Percentiles rank a stretch among this genome's conserved stretches.
Conservation (phyloP, 2,888 invertebrate species). For the Beris chalybata region DNA sequence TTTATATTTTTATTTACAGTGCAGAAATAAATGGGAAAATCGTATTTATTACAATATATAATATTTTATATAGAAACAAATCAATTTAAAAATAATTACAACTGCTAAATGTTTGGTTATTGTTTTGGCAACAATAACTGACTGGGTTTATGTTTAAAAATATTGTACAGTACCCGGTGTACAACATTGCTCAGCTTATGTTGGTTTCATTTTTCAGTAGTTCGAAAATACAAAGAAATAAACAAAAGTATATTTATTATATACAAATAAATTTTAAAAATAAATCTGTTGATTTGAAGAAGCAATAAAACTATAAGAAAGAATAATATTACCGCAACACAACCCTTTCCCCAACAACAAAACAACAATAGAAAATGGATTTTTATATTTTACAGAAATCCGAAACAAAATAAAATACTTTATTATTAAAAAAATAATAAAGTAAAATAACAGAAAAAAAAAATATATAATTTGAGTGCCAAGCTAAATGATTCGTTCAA, state of each 20-base stretch:
- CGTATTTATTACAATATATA: slow-evolving; percentile 17
- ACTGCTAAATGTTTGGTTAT: slow-evolving; percentile 2
- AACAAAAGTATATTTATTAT: slow-evolving; percentile 24
- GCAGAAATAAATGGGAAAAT: slow-evolving; percentile 28
- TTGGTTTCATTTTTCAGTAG: slow-evolving; percentile 36
- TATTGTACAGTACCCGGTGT: slow-evolving; percentile 9
- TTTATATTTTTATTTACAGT: slow-evolving; percentile 39
- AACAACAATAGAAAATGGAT: slow-evolving; percentile 28
- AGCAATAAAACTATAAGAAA: not conserved
- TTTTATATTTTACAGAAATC: slow-evolving; percentile 33
- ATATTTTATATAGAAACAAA: slow-evolving; percentile 31
- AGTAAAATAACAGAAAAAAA: not conserved
- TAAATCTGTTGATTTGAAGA: slow-evolving; percentile 1
- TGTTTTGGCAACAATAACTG: slow-evolving; percentile 1
- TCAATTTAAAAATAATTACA: slow-evolving; percentile 8
- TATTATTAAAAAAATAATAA: slow-evolving; percentile 3
- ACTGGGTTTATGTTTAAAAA: slow-evolving; percentile 29
- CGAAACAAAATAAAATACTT: slow-evolving; percentile 16
- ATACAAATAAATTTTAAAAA: not conserved
- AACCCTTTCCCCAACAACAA: slow-evolving; percentile 18
- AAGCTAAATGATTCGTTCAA: slow-evolving; percentile 40
- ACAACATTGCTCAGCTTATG: slow-evolving; percentile 33
- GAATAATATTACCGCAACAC: slow-evolving; percentile 3
- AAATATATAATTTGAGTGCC: slow-evolving; percentile 43
- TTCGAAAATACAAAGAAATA: slow-evolving; percentile 14